Conservation (phyloP, 2,113 vertebrate species). For the Cyanoliseus patagonus region DNA sequence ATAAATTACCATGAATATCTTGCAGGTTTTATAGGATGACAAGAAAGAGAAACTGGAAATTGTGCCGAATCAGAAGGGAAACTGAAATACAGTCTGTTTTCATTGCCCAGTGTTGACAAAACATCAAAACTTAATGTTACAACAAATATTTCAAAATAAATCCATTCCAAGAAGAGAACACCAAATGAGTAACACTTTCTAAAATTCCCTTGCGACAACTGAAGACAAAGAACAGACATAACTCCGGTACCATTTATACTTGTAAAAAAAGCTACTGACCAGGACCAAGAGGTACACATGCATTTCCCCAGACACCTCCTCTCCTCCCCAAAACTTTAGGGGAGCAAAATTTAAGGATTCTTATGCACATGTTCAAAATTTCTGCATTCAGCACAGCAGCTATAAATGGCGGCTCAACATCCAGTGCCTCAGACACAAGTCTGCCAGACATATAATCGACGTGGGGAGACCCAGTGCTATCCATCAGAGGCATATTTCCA, state of each 20-base stretch:
- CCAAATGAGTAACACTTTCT: not conserved
- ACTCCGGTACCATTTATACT: not conserved
- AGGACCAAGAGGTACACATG: not conserved
- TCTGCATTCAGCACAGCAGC: not conserved
- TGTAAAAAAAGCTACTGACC: not conserved
- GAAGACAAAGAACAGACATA: not conserved
- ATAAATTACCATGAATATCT: not conserved
- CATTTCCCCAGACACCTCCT: not conserved
- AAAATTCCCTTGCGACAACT: not conserved
- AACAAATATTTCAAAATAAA: conserved; percentile 14
- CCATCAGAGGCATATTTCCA: not conserved
- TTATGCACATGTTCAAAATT: not conserved
- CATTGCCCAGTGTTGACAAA: not conserved
- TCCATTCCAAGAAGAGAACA: not conserved
- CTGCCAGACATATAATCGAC: not conserved
- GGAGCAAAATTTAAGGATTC: not conserved
- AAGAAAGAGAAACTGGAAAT: not conserved
- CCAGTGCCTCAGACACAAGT: not conserved
- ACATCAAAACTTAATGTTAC: not conserved
- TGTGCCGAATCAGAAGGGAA: conserved; percentile 3
- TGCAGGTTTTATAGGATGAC: not conserved
- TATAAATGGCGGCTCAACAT: not conserved
- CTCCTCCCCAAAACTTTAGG: not conserved
- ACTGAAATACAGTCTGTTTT: not conserved
- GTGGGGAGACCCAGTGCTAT: not conserved